These are phyloP conservation scores for Nematostella vectensis DNA, from an alignment of 92 coral and sea anemone species.

Conservation along the genomic window DNA sequence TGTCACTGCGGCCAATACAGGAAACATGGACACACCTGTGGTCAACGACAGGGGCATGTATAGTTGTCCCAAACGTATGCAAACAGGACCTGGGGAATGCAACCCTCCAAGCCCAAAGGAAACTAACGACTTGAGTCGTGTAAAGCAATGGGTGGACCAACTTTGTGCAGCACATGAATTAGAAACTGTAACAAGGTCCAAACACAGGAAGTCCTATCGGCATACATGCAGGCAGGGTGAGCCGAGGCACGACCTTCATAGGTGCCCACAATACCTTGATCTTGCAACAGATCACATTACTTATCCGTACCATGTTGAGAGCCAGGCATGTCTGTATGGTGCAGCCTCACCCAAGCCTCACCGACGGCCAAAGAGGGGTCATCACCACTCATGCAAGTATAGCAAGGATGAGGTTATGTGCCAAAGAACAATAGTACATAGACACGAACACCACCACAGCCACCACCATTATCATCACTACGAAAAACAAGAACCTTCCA, in stretches of 20 bases:
- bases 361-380: conserved; percentile 39
- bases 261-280: conserved; percentile 74
- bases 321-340: conserved; percentile 48
- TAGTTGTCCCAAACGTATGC: conserved; percentile 72
- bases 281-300: conserved; percentile 82
- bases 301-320: conserved; percentile 75
- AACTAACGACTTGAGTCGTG: conserved; percentile 48
- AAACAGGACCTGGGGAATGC: conserved; percentile 97
- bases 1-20: conserved; percentile 15
- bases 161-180: conserved; percentile 41
- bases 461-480: conserved; percentile 95
- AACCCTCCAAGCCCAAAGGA: conserved; percentile 41
- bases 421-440: conserved; percentile 56
- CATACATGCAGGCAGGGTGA: conserved; percentile 42
- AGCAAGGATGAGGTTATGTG: conserved; percentile 46
- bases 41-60: conserved; percentile 48
- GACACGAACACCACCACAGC: conserved; percentile 84
- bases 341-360: conserved; percentile 65
- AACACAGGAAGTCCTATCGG: conserved; percentile 54
- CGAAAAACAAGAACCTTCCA: conserved; percentile 26
- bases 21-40: conserved; percentile 19
- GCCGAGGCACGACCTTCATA: conserved; percentile 34
- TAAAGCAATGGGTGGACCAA: conserved; percentile 63
- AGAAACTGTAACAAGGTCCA: conserved; percentile 40
- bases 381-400: conserved; percentile 39